Evolutionary conservation across 2,797 vertebrate genomes (phyloP), one percentile per base, ranked within the genome.

Genomic region (Enteromius radiatus): DNA sequence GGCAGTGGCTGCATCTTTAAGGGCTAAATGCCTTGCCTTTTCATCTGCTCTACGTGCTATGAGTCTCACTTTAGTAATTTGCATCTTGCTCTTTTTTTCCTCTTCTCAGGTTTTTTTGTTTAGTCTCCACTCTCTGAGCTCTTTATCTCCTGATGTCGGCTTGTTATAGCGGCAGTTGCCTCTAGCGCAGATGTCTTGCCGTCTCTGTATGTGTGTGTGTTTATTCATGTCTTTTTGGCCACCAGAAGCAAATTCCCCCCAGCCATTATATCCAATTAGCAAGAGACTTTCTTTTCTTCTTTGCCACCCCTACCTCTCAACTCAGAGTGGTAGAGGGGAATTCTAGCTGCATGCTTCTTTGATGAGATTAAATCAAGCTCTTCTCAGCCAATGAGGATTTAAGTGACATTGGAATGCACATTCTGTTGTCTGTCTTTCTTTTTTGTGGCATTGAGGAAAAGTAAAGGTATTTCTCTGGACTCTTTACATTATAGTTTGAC

Each of bases 231-330:
- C 87, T 91, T 87, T 10, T 64, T 91, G 91, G 90, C 91, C 88
- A 91, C 87, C 88, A 87, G 84, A 17, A 89, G 90, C 84, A 87
- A 90, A 93, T 93, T 93, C 90, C 92, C 89, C 91, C 85, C 83
- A 91, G 92, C 90, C 90, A 92, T 93, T 93, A 92, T 89, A 92
- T 93, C 92, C 92, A 94, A 94, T 94, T 94, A 94, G 87, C 86
- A 91, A 87, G 86, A 93, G 86, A 88, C 87, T 88, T 86, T 88
- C 52, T 89, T 88, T 89, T 89, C 90, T 88, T 87, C 85, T 68
- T 38, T 74, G 75, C 85, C 77, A 78, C 77, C 87, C 76, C 86
- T 90, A 93, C 91, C 90, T 88, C 69, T 82, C 43, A 85, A 83
- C 85, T 68, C 81, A 86, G 88, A 90, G 90, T 85, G 87, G 86